Percentiles rank a stretch among this genome's conserved stretches.
Conservation (phyloP, 2,797 vertebrate genomes). For the Yasuhikotakia modesta region DNA sequence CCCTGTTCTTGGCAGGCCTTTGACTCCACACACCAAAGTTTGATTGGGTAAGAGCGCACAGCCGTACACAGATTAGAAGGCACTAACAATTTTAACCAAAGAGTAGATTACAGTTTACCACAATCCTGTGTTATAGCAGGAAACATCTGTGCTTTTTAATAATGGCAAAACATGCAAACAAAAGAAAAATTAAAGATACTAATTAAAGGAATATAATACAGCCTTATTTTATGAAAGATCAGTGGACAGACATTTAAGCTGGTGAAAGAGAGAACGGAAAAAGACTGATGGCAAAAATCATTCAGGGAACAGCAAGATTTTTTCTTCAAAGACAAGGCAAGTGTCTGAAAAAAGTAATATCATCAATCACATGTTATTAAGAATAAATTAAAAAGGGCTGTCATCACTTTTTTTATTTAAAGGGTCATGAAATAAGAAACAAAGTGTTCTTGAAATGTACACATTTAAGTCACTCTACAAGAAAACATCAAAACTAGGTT, state of each 20-base stretch:
- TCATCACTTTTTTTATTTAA: neutral
- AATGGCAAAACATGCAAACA: neutral
- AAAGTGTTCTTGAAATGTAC: no score
- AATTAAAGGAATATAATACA: neutral
- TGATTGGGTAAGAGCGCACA: constrained; percentile 35
- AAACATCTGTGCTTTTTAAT: neutral
- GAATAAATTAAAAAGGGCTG: neutral
- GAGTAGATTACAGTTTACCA: neutral
- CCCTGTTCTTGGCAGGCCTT: neutral
- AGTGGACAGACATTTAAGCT: neutral
- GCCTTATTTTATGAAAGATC: neutral
- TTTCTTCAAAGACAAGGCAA: constrained; percentile 24
- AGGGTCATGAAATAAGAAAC: no score
- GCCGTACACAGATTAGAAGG: constrained; percentile 36
- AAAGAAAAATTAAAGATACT: neutral
- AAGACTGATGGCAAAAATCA: neutral
- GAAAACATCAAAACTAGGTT: no score
- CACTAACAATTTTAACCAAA: constrained; percentile 40
- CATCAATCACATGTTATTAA: neutral
- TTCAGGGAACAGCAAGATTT: constrained; percentile 12
- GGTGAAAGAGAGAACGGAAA: neutral
- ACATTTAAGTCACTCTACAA: no score
- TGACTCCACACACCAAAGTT: constrained; percentile 5
- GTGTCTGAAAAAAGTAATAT: constrained; percentile 23
- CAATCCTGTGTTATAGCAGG: neutral